Base-by-base conservation (phyloP, 2,113 vertebrate species). In the Ovis canadensis region DNA sequence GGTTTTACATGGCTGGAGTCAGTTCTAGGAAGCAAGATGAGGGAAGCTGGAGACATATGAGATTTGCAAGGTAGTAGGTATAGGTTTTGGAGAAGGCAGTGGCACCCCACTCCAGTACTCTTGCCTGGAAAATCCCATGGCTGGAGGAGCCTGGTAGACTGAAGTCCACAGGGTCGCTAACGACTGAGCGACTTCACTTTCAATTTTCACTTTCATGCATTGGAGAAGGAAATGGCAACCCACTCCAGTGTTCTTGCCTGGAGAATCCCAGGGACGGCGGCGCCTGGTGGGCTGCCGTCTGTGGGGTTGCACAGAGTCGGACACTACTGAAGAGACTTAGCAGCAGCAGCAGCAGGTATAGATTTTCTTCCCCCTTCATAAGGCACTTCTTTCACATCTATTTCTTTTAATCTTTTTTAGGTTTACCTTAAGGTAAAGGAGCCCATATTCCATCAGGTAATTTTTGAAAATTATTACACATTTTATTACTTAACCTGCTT, bases 371-470 rank as follows among this genome's bases (percentile, higher is more conserved):
- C 6, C 19, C 1, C 23, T 48, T 43, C 10, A 15, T 95, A 23
- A 91, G 80, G 13, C 3, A 33, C 19, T 91, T 87, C 27, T 78
- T 96, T 97, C 52, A 97, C 36, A 25, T 80, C 29, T 90, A 29
- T 98, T 89, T 36, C 98, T 60, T 98, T 80, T 98, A 59, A 80
- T 43, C 98, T 82, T 95, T 98, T 98, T 17, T 96, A 99, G 99
- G 99, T 99, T 91, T 99, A 99, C 98, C 98, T 99, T 92, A 99
- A 99, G 92, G 99, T 99, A 99, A 99, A 99, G 97, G 99, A 99
- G 95, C 99, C 99, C 36, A 98, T 99, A 71, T 99, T 99, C 98
- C 99, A 99, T 98, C 99, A 99, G 99, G 99, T 99, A 98, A 99
- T 97, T 98, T 54, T 95, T 67, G n/a, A 19, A 57, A 93, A 90